Percentiles rank a stretch among this genome's conserved stretches.
These are phyloP conservation scores for Dorcus parallelipipedus DNA, from an alignment of 2,888 invertebrate species.

Conservation along the genomic window DNA sequence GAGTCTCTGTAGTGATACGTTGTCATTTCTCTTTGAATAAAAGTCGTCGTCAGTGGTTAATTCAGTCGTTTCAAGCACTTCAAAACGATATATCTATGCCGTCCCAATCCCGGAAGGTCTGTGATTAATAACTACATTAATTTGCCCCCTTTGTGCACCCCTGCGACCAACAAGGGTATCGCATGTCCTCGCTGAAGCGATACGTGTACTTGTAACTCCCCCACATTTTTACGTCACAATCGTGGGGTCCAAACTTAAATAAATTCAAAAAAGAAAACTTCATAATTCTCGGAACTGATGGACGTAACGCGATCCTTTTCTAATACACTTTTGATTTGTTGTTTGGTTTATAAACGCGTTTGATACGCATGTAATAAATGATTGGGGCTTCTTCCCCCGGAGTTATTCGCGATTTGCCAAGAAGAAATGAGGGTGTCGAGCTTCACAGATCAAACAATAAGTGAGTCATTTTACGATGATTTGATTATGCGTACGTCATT, in stretches of 20 bases:
- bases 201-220: background rate
- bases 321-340: too few relatives aligned
- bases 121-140: constrained; percentile 2
- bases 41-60: too few relatives aligned
- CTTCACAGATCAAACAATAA: constrained; percentile 36
- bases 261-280: too few relatives aligned
- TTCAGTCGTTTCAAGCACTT: too few relatives aligned
- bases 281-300: too few relatives aligned
- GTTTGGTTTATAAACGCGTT: too few relatives aligned
- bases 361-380: background rate
- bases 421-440: constrained; percentile 31
- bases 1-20: too few relatives aligned
- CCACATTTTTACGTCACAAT: background rate
- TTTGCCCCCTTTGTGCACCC: constrained; percentile 1
- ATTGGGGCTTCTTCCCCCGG: background rate
- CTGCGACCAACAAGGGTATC: constrained; percentile 5
- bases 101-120: background rate
- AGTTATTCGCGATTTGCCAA: constrained; percentile 2
- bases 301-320: too few relatives aligned
- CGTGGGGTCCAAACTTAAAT: too few relatives aligned
- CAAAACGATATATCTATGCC: too few relatives aligned
- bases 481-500: constrained; percentile 26
- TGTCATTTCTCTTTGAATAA: too few relatives aligned
- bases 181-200: background rate
- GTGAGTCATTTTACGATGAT: constrained; percentile 33